Percentiles rank a stretch among this genome's conserved stretches.
Conservation (phyloP, 2,888 invertebrate genomes). For the Trichopria drosophilae region DNA sequence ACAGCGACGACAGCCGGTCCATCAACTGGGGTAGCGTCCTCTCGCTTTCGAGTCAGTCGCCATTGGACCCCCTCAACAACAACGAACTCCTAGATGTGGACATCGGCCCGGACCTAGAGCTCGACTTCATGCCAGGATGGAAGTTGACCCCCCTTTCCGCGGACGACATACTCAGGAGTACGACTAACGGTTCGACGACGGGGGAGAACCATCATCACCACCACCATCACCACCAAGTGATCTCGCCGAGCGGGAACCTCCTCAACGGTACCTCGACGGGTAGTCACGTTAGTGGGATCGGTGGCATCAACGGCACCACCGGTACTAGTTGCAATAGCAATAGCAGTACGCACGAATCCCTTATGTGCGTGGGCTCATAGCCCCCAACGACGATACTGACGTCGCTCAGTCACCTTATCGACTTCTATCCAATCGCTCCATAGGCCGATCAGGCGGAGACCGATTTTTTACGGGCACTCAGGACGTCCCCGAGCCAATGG, state of each 20-base stretch:
- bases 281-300: slow-evolving; percentile 27
- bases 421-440: slow-evolving; percentile 53
- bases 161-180: slow-evolving; percentile 57
- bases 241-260: too few relatives aligned
- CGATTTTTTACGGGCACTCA: too few relatives aligned
- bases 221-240: slow-evolving; percentile 23
- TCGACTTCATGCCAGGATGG: slow-evolving; percentile 66
- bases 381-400: slow-evolving; percentile 51
- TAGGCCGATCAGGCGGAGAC: too few relatives aligned
- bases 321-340: slow-evolving; percentile 39
- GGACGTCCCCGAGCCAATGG: too few relatives aligned
- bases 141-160: slow-evolving; percentile 60
- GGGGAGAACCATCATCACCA: slow-evolving; percentile 29
- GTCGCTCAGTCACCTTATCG: slow-evolving; percentile 56
- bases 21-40: slow-evolving; percentile 92
- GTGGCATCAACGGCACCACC: slow-evolving; percentile 35
- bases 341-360: slow-evolving; percentile 54
- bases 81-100: slow-evolving; percentile 72
- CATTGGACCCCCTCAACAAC: slow-evolving; percentile 79
- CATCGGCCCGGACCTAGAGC: slow-evolving; percentile 66
- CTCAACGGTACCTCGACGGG: slow-evolving; percentile 22
- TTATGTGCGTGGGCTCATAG: slow-evolving; percentile 58
- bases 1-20: slow-evolving; percentile 69
- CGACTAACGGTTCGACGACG: slow-evolving; percentile 24
- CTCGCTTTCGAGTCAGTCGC: slow-evolving; percentile 82